phyloP scores from a whole-genome alignment of 2,888 invertebrate species.

The Altica lythri region DNA sequence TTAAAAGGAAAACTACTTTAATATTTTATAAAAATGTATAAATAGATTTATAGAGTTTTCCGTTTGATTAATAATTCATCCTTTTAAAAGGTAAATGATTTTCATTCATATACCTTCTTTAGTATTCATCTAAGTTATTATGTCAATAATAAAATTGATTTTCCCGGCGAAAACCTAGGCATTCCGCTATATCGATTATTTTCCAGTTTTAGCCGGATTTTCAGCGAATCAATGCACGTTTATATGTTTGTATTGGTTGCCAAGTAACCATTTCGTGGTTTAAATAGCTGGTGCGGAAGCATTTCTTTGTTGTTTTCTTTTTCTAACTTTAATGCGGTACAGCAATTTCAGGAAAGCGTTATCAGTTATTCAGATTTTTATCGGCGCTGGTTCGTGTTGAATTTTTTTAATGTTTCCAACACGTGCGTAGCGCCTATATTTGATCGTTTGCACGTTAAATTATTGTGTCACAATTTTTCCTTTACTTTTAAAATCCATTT shows the following conservation, averaged over 20 bases:
- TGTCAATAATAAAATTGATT: conserved; percentile 48
- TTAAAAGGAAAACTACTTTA: too few species aligned
- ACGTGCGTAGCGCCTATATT: conserved; percentile 32
- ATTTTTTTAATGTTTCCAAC: conserved; percentile 34
- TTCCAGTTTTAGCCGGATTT: conserved; percentile 52
- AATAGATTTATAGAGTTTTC: too few species aligned
- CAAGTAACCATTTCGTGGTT: conserved; percentile 48
- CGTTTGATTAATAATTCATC: conserved; percentile 7
- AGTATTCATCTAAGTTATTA: conserved; percentile 31
- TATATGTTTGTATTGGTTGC: conserved; percentile 55
- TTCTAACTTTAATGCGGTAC: conserved; percentile 49
- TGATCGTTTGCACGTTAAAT: conserved; percentile 17
- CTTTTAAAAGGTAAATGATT: conserved; percentile 19
- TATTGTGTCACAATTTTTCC: conserved; percentile 8
- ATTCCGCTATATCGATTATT: conserved; percentile 52
- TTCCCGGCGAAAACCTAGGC: conserved; percentile 49
- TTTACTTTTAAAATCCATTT: not conserved
- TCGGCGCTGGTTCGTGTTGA: conserved; percentile 35
- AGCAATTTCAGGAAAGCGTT: conserved; percentile 46
- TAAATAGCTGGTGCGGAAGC: conserved; percentile 47
- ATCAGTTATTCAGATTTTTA: conserved; percentile 42
- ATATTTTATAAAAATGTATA: too few species aligned
- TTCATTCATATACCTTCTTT: conserved; percentile 30
- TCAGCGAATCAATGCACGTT: conserved; percentile 54
- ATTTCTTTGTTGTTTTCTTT: conserved; percentile 49